Conservation (phyloP, 2,113 vertebrate species). For the Perca flavescens region DNA sequence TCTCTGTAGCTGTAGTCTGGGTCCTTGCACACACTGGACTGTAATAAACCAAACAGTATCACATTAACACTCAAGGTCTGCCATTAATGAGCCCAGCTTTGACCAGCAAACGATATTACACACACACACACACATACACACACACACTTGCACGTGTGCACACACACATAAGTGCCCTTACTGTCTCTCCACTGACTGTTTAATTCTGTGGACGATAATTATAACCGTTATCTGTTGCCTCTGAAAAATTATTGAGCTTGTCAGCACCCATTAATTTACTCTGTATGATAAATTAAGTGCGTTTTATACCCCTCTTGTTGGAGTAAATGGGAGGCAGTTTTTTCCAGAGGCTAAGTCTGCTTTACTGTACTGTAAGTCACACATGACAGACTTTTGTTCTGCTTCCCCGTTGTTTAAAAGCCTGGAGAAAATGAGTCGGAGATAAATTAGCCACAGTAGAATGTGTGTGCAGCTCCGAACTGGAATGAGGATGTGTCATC, state of each 20-base stretch:
- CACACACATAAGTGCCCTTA: slow-evolving; percentile 1
- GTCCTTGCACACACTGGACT: slow-evolving; percentile 52
- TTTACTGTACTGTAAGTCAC: slow-evolving; percentile 49
- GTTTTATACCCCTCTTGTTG: slow-evolving; percentile 53
- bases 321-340: slow-evolving; percentile 52
- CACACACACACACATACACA: background rate
- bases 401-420: slow-evolving; percentile 51
- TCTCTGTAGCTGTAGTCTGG: slow-evolving; percentile 47
- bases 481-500: slow-evolving; percentile 33
- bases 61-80: slow-evolving; percentile 70
- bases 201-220: slow-evolving; percentile 72
- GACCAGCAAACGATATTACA: slow-evolving; percentile 30
- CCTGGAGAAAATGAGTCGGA: slow-evolving; percentile 54
- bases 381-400: slow-evolving; percentile 56
- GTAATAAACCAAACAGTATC: slow-evolving; percentile 79
- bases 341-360: slow-evolving; percentile 58
- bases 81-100: slow-evolving; percentile 58
- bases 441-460: slow-evolving; percentile 60
- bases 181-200: slow-evolving; percentile 41
- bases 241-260: slow-evolving; percentile 71
- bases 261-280: slow-evolving; percentile 75
- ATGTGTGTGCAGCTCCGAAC: slow-evolving; percentile 20
- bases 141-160: background rate
- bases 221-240: slow-evolving; percentile 70
- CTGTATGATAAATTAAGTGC: slow-evolving; percentile 69